Conservation (phyloP, 37 sponge, comb jelly and placozoan species). For the Chondrilla cf. caribensis region DNA sequence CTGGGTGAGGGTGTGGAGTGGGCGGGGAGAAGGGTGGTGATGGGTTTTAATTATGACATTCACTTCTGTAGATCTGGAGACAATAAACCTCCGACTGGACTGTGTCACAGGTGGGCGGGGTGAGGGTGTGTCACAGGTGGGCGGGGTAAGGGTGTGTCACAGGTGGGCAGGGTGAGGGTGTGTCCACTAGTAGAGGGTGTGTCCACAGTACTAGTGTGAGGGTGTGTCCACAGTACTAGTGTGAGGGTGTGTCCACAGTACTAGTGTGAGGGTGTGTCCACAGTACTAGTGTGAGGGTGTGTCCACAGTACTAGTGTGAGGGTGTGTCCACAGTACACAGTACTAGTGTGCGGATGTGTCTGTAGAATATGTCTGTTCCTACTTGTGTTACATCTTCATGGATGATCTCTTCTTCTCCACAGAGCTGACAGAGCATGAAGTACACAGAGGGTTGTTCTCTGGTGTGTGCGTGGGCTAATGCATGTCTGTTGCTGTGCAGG, state of each 20-base stretch:
- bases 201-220: not conserved
- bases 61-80: constrained; percentile 55
- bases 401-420: not conserved
- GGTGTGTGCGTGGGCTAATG: not conserved
- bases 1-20: constrained; percentile 43
- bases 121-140: no score
- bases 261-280: not conserved
- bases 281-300: no score
- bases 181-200: not conserved
- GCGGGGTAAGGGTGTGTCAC: not conserved
- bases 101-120: constrained; percentile 73
- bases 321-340: not conserved
- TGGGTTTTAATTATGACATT: not conserved
- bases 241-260: not conserved
- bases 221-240: not conserved
- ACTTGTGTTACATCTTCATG: not conserved
- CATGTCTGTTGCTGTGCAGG: constrained; percentile 37
- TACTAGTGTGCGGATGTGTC: not conserved
- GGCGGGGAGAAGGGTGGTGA: no score
- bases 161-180: not conserved
- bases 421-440: constrained; percentile 86
- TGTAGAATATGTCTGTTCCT: no score
- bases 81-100: constrained; percentile 79
- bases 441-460: constrained; percentile 4
- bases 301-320: not conserved